A percentile compares a stretch with the other conserved stretches of the same genome.
Evolutionary conservation across 1,140 invertebrate genomes (phyloP).

Genomic region (Papilio helenus): DNA sequence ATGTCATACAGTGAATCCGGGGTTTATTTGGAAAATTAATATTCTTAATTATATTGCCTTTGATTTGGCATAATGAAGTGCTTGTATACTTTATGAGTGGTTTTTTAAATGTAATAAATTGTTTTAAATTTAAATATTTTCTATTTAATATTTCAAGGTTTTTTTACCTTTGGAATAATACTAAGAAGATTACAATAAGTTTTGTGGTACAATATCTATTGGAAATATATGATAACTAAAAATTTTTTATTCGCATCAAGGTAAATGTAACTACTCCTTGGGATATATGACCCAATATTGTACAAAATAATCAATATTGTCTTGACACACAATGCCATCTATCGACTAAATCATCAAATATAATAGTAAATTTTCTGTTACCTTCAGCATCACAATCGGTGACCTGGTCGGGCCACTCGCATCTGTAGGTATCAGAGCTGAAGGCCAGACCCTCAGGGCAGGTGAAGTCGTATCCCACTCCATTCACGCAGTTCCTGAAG

Average conservation of each 20-base stretch:
- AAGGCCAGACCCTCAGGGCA: constrained; percentile 95
- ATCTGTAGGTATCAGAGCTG: constrained; percentile 89
- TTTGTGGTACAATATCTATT: no score
- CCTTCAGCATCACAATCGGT: constrained; percentile 90
- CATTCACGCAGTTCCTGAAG: constrained; percentile 93
- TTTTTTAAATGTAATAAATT: constrained; percentile 9
- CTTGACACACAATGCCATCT: no score
- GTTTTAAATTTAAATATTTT: constrained; percentile 26
- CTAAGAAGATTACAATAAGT: not conserved
- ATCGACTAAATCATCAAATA: no score
- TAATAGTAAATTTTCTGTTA: constrained; percentile 50
- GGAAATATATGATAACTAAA: no score
- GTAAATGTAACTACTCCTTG: no score
- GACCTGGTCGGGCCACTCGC: constrained; percentile 94
- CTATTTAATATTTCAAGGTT: constrained; percentile 21
- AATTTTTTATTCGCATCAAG: no score
- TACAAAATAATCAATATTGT: no score
- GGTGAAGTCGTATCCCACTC: constrained; percentile 85
- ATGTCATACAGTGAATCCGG: constrained; percentile 38
- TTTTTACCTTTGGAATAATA: not conserved
- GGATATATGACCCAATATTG: no score
- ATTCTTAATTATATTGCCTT: constrained; percentile 31
- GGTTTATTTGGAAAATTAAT: constrained; percentile 23
- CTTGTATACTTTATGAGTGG: constrained; percentile 10
- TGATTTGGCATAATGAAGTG: constrained; percentile 18